These are phyloP conservation scores for Bufo gargarizans DNA, from an alignment of 2,113 vertebrate genomes.

Conservation along the genomic window DNA sequence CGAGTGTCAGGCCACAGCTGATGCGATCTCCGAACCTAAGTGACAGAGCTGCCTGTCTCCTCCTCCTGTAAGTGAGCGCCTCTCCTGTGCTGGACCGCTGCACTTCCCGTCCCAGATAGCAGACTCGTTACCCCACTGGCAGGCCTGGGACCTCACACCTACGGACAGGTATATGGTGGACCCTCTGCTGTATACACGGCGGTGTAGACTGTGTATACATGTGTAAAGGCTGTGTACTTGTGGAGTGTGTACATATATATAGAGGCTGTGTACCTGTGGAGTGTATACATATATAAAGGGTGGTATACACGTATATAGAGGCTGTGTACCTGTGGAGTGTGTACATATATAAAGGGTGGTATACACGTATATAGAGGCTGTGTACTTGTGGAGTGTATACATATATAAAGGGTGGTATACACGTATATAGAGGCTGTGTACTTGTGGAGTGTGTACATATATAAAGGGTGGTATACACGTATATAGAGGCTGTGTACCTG, in stretches of 20 bases:
- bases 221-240: not conserved
- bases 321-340: not conserved
- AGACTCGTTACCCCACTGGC: too few relatives aligned
- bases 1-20: slow-evolving; percentile 29
- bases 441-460: not conserved
- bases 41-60: not conserved
- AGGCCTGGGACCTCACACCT: too few relatives aligned
- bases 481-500: not conserved
- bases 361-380: not conserved
- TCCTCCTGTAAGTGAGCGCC: not conserved
- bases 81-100: too few relatives aligned
- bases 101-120: too few relatives aligned
- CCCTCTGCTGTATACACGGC: too few relatives aligned
- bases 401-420: not conserved
- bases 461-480: not conserved
- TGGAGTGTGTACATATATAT: not conserved
- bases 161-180: too few relatives aligned
- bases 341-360: not conserved
- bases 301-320: not conserved
- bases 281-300: not conserved
- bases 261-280: not conserved
- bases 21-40: not conserved
- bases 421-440: not conserved
- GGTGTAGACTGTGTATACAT: not conserved
- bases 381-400: not conserved